Evolutionary conservation across 2,113 vertebrate genomes (phyloP), one percentile per base, ranked within the genome.

Genomic region (Macaca nemestrina): DNA sequence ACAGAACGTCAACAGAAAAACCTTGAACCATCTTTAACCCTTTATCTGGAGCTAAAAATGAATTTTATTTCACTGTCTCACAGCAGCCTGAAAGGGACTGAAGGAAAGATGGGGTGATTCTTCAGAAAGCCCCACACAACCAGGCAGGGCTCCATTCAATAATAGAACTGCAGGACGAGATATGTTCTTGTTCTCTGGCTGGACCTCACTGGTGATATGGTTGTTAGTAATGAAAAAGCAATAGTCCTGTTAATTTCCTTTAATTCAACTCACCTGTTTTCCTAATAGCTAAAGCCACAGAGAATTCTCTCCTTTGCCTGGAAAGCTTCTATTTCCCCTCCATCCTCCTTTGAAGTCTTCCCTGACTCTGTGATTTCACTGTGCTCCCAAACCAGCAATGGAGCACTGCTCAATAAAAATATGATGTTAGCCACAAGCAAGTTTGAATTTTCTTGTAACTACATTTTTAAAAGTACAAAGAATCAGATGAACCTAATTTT

Each of bases 1-100:
- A 88, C 25, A 76, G 75, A 84, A 88, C 70, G 38, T 86, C 61
- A 32, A 84, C 70, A 35, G 70, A 72, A 70, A 95, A 88, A 96
- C 92, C 79, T 96, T 96, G 86, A 93, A 67, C 48, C 76, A 61
- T 38, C 75, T 83, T 92, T 79, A 89, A 57, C 90, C 78, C 38
- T 86, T 91, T 59, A 3, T 55, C 32, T 70, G 9, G 61, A 75
- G 43, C 48, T 35, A 48, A 61, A 94, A 93, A 84, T 96, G 84
- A 55, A 59, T 89, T 95, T 75, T 50, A 75, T 17, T 82, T 95
- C 59, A 22, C 64, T 79, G 14, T 12, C 43, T 27, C 79, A 3
- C 40, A 57, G 55, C 12, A 59, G 73, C 8, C 94, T 85, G n/a
- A 9, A 70, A 64, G 50, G 67, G 35, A 83, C 25, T 38, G 0